Conservation (phyloP, 2,113 vertebrate species). For the Corythaeola cristata region DNA sequence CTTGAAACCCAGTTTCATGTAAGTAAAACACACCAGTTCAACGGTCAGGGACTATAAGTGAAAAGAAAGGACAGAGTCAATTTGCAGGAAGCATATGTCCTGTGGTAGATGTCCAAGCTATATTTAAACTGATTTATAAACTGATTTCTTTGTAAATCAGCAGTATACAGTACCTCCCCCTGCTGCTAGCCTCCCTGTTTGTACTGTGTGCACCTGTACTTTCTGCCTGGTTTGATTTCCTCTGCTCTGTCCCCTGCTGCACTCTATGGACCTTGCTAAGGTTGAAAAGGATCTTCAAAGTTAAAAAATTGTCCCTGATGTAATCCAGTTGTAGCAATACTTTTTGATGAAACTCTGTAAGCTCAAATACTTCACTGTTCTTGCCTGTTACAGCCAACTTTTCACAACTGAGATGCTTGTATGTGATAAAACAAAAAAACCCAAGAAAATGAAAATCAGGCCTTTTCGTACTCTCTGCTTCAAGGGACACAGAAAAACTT, state of each 20-base stretch:
- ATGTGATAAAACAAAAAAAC: neutral
- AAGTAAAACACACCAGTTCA: neutral
- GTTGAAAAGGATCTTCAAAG: neutral
- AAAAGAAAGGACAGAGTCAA: neutral
- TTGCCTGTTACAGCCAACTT: neutral
- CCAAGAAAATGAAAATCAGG: neutral
- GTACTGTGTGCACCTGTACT: neutral
- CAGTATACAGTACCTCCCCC: neutral
- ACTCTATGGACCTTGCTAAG: neutral
- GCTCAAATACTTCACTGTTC: neutral
- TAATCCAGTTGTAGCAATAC: neutral
- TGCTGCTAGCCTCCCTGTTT: neutral
- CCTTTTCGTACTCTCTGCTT: neutral
- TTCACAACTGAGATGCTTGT: neutral
- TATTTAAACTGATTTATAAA: neutral
- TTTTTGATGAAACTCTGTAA: neutral
- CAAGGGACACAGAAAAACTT: neutral
- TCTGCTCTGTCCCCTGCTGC: neutral
- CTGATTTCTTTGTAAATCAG: neutral
- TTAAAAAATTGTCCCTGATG: neutral
- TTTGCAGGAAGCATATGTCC: neutral
- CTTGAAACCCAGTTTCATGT: neutral
- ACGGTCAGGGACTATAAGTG: neutral
- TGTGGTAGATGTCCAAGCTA: neutral
- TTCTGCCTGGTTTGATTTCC: neutral